Conservation (phyloP, 1,140 invertebrate species). For the Drosophila parabipectinata region DNA sequence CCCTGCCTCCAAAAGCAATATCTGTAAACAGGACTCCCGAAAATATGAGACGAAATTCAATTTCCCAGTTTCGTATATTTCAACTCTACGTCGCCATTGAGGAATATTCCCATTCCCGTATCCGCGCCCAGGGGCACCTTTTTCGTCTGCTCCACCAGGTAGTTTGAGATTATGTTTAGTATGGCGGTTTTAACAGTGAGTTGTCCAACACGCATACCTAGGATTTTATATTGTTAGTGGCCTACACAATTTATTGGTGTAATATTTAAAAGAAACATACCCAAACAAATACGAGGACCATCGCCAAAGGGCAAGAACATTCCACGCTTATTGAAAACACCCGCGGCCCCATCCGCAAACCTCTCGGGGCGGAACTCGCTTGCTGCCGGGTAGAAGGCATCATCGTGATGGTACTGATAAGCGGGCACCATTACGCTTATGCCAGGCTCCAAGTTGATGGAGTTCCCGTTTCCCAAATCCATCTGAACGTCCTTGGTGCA, state of each 20-base stretch:
- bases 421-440: slow-evolving; percentile 54
- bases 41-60: slow-evolving; percentile 18
- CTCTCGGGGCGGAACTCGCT: slow-evolving; percentile 86
- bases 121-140: slow-evolving; percentile 53
- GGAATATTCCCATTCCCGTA: slow-evolving; percentile 56
- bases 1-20: slow-evolving; percentile 26
- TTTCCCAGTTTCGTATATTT: slow-evolving; percentile 62
- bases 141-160: slow-evolving; percentile 52
- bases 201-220: slow-evolving; percentile 66
- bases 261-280: slow-evolving; percentile 40
- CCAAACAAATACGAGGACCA: slow-evolving; percentile 87
- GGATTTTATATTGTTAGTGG: neutral
- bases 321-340: slow-evolving; percentile 57
- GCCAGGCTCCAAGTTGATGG: slow-evolving; percentile 56
- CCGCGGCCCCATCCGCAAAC: slow-evolving; percentile 84
- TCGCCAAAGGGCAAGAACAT: slow-evolving; percentile 86
- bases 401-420: slow-evolving; percentile 70
- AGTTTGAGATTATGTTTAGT: slow-evolving; percentile 57
- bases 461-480: slow-evolving; percentile 62
- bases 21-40: slow-evolving; percentile 14
- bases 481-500: slow-evolving; percentile 83
- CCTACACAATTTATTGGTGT: too few relatives aligned
- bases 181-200: slow-evolving; percentile 63
- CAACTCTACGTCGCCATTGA: slow-evolving; percentile 63
- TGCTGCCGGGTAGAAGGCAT: slow-evolving; percentile 85